Evolutionary conservation across 1,140 invertebrate species (phyloP), one percentile per base, ranked within the genome.

Genomic region (Archegozetes longisetosus): DNA sequence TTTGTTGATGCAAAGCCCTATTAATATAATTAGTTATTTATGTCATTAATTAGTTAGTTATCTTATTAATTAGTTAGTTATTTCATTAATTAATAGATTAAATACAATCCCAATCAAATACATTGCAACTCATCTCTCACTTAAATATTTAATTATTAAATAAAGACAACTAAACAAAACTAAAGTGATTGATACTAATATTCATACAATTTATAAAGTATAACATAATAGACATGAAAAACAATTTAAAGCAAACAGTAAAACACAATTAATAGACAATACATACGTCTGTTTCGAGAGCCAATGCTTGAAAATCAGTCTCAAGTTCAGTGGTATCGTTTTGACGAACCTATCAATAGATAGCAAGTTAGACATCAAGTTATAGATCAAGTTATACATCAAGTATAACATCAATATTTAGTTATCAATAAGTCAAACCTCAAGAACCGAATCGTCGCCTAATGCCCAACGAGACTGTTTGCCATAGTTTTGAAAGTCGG

Each of bases 371-470:
- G 29, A 28, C 50, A 3, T 12, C 47, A 51, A 40, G 1, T 13
- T 14, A 14, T 1, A 50, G 1, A 22, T 20, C 23, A 17, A 9
- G 17, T 26, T 3, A 27, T 13, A 26, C 24, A 51, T 23, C 28
- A 6, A n/a, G 25, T 83, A 73, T 64, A 25, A 61, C 53, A 53
- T 55, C 49, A 27, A 58, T 58, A 40, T 40, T 17, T 9, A 40
- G 17, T 40, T 6, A 40, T 17, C 6, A 6, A 9, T 9, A 40
- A 17, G 17, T 9, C 23, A n/a, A 61, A 82, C 83, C 76, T 86
- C 84, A 62, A 84, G 79, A 64, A 84, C 80, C 67, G 79, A 79
- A 70, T 88, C 85, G 72, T 88, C 85, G 53, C 83, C 85, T 32
- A 84, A 74, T 46, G 84, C 80, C 86, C 86, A 89, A 63, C 85